A percentile compares a stretch with the other conserved stretches of the same genome.
phyloP scores from a whole-genome alignment of 1,140 invertebrate species.

The Mamestra configurata region DNA sequence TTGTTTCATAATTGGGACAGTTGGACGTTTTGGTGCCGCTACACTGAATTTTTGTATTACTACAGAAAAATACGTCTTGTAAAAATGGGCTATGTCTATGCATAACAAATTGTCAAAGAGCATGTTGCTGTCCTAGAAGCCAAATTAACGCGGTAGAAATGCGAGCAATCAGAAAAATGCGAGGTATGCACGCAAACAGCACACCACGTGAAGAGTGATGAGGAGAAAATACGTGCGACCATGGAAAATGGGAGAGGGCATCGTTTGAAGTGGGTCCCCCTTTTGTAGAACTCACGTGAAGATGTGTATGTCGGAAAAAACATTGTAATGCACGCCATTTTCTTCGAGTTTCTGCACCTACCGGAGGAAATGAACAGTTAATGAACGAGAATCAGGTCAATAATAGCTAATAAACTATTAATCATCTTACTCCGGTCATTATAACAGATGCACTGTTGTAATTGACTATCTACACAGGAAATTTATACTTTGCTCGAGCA shows the following conservation, averaged over 20 bases:
- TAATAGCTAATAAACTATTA: conserved; percentile 41
- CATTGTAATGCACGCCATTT: conserved; percentile 1
- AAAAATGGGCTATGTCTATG: neutral
- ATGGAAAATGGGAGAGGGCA: conserved; percentile 34
- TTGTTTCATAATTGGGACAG: neutral
- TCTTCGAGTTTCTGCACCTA: neutral
- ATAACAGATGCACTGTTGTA: conserved; percentile 53
- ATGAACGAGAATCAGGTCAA: conserved; percentile 38
- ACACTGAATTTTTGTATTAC: neutral
- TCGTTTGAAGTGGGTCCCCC: conserved; percentile 18
- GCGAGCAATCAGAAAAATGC: conserved; percentile 15
- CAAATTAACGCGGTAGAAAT: neutral
- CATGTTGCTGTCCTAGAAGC: neutral
- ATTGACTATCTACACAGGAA: conserved; percentile 52
- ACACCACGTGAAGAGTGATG: conserved; percentile 11
- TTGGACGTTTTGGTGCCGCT: neutral
- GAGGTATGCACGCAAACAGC: conserved; percentile 7
- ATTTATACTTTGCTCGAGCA: conserved; percentile 29
- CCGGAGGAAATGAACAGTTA: conserved; percentile 24
- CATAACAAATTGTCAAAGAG: neutral
- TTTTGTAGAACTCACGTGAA: conserved; percentile 19
- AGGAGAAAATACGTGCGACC: conserved; percentile 27
- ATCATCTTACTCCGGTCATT: conserved; percentile 50
- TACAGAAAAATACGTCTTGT: neutral
- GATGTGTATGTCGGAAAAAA: neutral